Evolutionary conservation across 2,113 vertebrate genomes (phyloP).

Genomic region (Hypomesus transpacificus): DNA sequence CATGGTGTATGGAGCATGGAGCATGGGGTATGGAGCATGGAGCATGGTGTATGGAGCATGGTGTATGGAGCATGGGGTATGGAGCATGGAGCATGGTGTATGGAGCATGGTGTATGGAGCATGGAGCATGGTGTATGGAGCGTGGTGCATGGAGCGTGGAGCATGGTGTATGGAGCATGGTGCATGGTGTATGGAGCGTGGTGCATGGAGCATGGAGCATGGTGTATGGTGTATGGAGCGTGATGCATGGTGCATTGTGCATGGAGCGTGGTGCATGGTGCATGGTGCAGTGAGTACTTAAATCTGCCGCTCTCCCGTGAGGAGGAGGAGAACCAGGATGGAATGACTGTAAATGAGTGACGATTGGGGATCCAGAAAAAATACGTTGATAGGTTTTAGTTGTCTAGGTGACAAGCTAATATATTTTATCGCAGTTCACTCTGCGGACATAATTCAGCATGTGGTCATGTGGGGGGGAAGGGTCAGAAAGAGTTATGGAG

Average conservation of each 20-base stretch:
- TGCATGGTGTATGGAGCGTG: too few species aligned
- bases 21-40: neutral
- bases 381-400: constrained; percentile 46
- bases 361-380: constrained; percentile 38
- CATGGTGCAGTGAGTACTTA: constrained; percentile 12
- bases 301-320: constrained; percentile 19
- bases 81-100: neutral
- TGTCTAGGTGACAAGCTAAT: constrained; percentile 48
- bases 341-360: constrained; percentile 29
- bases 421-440: constrained; percentile 37
- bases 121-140: too few species aligned
- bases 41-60: neutral
- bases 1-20: neutral
- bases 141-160: neutral
- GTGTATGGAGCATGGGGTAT: too few species aligned
- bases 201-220: neutral
- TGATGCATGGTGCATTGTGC: too few species aligned
- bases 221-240: too few species aligned
- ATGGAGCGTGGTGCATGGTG: too few species aligned
- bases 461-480: constrained; percentile 41
- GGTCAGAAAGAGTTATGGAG: neutral
- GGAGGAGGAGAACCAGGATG: neutral
- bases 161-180: too few species aligned
- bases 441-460: constrained; percentile 41
- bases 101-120: neutral